Evolutionary conservation across 2,888 invertebrate genomes (phyloP).

Genomic region (Campoplex nolae): DNA sequence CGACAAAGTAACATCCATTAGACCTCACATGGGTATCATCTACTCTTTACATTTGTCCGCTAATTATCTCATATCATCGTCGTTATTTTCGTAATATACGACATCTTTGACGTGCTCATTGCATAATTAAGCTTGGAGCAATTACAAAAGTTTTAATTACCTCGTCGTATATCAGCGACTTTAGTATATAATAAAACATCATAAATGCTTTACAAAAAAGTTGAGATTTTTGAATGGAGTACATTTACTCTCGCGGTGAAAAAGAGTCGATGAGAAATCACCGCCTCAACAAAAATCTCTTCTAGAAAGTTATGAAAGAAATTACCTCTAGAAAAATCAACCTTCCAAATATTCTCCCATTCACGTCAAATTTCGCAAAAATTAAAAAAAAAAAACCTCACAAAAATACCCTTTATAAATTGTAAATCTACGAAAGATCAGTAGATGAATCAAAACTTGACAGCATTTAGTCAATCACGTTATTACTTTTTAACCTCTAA

Average conservation of each 20-base stretch:
- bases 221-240: background rate
- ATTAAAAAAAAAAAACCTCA: too few relatives aligned
- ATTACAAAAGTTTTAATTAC: slow-evolving; percentile 83
- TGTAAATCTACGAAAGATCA: too few relatives aligned
- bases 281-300: too few relatives aligned
- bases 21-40: background rate
- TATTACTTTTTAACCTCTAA: too few relatives aligned
- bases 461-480: too few relatives aligned
- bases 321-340: too few relatives aligned
- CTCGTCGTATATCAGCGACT: slow-evolving; percentile 77
- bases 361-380: too few relatives aligned
- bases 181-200: slow-evolving; percentile 63
- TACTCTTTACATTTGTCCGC: slow-evolving; percentile 12
- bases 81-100: slow-evolving; percentile 1
- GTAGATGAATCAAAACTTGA: too few relatives aligned
- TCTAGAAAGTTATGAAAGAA: too few relatives aligned
- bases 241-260: slow-evolving; percentile 55
- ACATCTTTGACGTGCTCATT: slow-evolving; percentile 70
- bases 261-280: slow-evolving; percentile 52
- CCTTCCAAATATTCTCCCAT: too few relatives aligned
- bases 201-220: too few relatives aligned
- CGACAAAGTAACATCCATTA: background rate
- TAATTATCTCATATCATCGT: slow-evolving; percentile 44
- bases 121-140: slow-evolving; percentile 79
- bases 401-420: too few relatives aligned